Conservation (phyloP, 2,113 vertebrate genomes). For the Pseudois nayaur region DNA sequence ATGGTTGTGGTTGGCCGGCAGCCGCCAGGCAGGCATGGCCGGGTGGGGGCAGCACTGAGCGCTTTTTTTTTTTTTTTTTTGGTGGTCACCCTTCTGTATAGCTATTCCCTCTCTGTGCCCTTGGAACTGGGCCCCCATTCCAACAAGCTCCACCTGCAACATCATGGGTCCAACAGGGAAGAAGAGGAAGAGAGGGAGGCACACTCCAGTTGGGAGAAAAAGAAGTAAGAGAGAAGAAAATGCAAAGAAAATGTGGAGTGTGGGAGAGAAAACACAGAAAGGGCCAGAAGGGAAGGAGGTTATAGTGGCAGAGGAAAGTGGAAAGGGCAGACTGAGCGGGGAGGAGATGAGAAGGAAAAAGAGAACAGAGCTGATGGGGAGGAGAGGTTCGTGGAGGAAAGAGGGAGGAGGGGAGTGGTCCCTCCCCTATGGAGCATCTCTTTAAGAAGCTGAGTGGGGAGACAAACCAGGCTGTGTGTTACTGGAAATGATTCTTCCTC, state of each 20-base stretch:
- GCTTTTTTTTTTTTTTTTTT: not conserved
- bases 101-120: not conserved
- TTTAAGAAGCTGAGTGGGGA: not conserved
- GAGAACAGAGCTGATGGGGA: no score
- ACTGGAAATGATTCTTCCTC: not conserved
- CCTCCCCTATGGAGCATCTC: not conserved
- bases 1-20: not conserved
- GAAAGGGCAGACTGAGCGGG: not conserved
- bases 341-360: not conserved
- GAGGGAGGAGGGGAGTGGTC: not conserved
- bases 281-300: not conserved
- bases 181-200: not conserved
- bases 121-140: not conserved
- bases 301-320: no score
- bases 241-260: accelerated
- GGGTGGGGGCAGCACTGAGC: not conserved
- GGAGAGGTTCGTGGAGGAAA: accelerated
- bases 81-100: not conserved
- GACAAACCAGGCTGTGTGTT: not conserved
- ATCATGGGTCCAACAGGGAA: not conserved
- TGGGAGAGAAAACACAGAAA: not conserved
- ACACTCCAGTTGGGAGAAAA: not conserved
- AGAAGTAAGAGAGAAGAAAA: not conserved
- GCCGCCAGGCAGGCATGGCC: constrained; percentile 64
- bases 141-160: not conserved